Base-by-base conservation (phyloP, 2,797 vertebrate genomes). In the Chaunax sp. region DNA sequence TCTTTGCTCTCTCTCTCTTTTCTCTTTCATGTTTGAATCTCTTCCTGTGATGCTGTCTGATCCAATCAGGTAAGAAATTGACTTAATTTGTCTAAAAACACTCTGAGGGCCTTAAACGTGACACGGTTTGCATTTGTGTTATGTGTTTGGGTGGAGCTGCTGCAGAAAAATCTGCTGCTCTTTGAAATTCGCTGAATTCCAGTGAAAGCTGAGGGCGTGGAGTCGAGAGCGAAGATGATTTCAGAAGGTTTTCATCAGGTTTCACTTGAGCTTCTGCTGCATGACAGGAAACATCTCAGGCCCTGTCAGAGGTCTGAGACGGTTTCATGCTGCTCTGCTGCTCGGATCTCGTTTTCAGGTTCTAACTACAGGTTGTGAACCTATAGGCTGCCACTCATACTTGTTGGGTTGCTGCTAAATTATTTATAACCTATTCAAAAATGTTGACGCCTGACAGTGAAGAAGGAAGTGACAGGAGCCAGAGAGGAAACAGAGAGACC, bases 21-120 rank as follows among this genome's bases (percentile, higher is more conserved):
- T 79, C 64, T 84, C 62, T 83, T 86, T 15, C 78, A 87, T 86
- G 84, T 82, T n/a, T 19, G 38, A 19, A 30, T 44, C 38, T 53
- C 47, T 14, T 41, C 63, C 68, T 16, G 5, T 3, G 61, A 0
- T 12, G 41, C 20, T 7, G 2, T 63, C 63, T 41, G 55, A 56
- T 61, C 60, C 19, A 0, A 40, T 67, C 81, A 86, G 88, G 85
- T 87, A 84, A 89, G 87, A 72, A 51, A 49, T 12, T 12, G 40
- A 8, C 13, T 52, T 58, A 0, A 43, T 25, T 62, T 51, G 10
- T 5, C 4, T 10, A 33, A 6, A 58, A 60, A 14, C 26, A 25
- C 16, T 7, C 25, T 49, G 25, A 6, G 22, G 37, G n/a, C 19
- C 13, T 4, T n/a, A 14, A 46, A 52, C 30, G 5, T n/a, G 50